A percentile compares a stretch with the other conserved stretches of the same genome.
Evolutionary conservation across 2,888 invertebrate species (phyloP).

Genomic region (Pseudanteris insignis): DNA sequence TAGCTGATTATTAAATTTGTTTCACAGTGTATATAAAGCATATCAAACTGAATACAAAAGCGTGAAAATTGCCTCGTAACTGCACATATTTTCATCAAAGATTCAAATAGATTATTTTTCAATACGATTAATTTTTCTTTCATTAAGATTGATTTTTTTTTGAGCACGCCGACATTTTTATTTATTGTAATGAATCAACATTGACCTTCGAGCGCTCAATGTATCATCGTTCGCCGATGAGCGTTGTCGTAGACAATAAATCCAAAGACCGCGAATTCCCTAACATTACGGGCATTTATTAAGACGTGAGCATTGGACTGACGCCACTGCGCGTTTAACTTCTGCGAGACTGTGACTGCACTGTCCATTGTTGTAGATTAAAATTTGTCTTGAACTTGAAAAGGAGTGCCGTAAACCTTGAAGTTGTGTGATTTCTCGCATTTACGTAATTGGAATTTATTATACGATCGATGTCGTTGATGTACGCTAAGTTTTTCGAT

Average conservation of each 20-base stretch:
- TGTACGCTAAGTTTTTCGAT: too few species aligned
- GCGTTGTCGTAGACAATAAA: slow-evolving; percentile 23
- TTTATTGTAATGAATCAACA: slow-evolving; percentile 20
- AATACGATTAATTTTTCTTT: too few species aligned
- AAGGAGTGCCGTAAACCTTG: slow-evolving; percentile 3
- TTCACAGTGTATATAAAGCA: too few species aligned
- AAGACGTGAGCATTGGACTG: slow-evolving; percentile 11
- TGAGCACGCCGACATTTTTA: slow-evolving; percentile 12
- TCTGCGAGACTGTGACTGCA: background rate
- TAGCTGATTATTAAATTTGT: too few species aligned
- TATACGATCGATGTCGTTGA: slow-evolving; percentile 18
- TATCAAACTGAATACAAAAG: too few species aligned
- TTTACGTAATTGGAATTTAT: slow-evolving; percentile 13
- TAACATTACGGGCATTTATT: background rate
- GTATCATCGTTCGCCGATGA: slow-evolving; percentile 25
- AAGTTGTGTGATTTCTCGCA: slow-evolving; percentile 6
- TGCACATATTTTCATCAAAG: too few species aligned
- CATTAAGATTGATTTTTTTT: too few species aligned
- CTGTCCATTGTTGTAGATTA: slow-evolving; percentile 8
- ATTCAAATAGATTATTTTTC: too few species aligned
- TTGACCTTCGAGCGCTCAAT: slow-evolving; percentile 18
- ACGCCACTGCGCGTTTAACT: slow-evolving; percentile 3
- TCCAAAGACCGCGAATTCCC: slow-evolving; percentile 11
- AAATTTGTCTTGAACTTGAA: slow-evolving; percentile 18
- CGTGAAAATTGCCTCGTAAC: too few species aligned